Evolutionary conservation across 2,888 invertebrate species (phyloP), one percentile per base, ranked within the genome.

Genomic region (Onthophagus sagittarius): DNA sequence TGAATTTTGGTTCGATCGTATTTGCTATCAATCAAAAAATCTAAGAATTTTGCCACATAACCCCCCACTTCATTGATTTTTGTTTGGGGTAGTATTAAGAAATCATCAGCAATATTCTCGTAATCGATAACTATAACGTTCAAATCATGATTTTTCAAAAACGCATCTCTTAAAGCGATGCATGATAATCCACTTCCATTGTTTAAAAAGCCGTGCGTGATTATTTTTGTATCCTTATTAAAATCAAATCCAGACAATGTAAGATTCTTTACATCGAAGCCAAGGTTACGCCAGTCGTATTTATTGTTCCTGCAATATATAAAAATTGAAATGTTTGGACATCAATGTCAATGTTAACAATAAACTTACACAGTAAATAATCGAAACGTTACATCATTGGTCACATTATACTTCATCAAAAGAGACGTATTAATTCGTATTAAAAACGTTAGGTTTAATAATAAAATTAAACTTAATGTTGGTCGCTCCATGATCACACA

Each of bases 181-280:
- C 88, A 78, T 82, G 87, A 87, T 6, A 82, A 79, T 0, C 83
- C 80, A n/a, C 81, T 79, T 65, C 86, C 86, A 65, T 82, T 82
- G 0, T 88, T 86, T 73, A 86, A 79, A 88, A 89, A 90, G 2
- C 85, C 85, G 77, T 90, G 90, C 2, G 89, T 88, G 9, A 89
- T 74, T 9, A 88, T 84, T 81, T 86, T 88, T 2, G 87, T 82
- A 5, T 84, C 70, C 72, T 75, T 78, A 3, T 23, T 71, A 6
- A 65, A 15, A 65, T 76, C 69, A 32, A 75, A 76, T 7, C 31
- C 31, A 4, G 71, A 23, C 6, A 11, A n/a, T 15, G 67, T 67
- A 32, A 67, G 67, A 23, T 67, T 67, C 5, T 23, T 15, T 67
- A 5, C 15, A 32, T 67, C 32, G 31, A 67, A 67, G 9, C 67